A percentile compares a stretch with the other conserved stretches of the same genome.
These are phyloP conservation scores for Manis pentadactyla DNA, from an alignment of 2,797 vertebrate species.

Conservation along the genomic window DNA sequence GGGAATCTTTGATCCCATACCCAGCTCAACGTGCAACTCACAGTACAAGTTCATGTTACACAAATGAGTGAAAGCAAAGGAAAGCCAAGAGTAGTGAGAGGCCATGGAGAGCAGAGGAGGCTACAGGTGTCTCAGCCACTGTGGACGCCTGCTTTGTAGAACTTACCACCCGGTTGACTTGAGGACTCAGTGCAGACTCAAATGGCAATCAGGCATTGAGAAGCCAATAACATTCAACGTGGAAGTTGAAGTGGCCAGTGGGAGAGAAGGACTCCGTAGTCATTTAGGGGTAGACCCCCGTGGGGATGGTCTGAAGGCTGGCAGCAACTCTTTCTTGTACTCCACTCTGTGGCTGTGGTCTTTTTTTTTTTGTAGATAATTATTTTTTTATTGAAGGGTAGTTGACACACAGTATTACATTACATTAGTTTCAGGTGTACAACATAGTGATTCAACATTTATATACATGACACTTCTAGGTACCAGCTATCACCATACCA, in stretches of 20 bases:
- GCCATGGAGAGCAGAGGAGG: not conserved
- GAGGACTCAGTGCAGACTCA: not conserved
- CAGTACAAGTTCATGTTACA: not conserved
- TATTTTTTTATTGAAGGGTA: no score
- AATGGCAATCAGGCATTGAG: not conserved
- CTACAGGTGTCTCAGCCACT: not conserved
- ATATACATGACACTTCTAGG: no score
- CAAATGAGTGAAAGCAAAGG: not conserved
- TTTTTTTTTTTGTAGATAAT: no score
- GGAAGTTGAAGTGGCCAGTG: not conserved
- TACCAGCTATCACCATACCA: no score
- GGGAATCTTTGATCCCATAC: not conserved
- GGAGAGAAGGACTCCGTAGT: not conserved
- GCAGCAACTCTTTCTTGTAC: constrained; percentile 37
- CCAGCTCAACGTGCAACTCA: not conserved
- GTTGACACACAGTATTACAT: no score
- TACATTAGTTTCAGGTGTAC: no score
- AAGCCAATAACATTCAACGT: not conserved
- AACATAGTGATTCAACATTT: no score
- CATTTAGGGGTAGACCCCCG: not conserved
- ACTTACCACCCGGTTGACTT: not conserved
- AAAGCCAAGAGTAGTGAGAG: not conserved
- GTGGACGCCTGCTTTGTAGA: not conserved
- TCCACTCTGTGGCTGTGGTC: constrained; percentile 70
- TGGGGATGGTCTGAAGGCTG: not conserved